phyloP scores from a whole-genome alignment of 2,797 vertebrate genomes.

The Tauraco hartlaubi region DNA sequence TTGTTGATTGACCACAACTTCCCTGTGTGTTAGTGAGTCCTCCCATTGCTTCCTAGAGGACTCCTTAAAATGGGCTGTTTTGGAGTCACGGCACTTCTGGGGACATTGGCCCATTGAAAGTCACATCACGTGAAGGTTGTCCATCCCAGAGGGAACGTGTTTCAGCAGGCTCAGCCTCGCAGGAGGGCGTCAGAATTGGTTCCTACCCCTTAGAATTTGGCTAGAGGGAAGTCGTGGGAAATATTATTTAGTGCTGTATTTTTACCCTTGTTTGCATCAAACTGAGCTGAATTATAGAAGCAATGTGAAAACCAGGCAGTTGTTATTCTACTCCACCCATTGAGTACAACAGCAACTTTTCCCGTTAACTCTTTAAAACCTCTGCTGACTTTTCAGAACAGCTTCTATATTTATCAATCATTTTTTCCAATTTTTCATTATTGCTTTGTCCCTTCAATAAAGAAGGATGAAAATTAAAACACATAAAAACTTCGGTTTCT shows the following conservation, averaged over 20 bases:
- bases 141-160: not conserved
- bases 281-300: not conserved
- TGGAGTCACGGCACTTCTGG: not conserved
- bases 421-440: conserved; percentile 10
- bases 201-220: not conserved
- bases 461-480: conserved; percentile 27
- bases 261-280: not conserved
- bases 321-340: not conserved
- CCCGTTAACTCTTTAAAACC: not conserved
- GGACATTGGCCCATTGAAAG: not conserved
- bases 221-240: not conserved
- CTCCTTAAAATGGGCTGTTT: not conserved
- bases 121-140: not conserved
- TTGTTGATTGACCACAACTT: not conserved
- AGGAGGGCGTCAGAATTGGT: rapidly evolving
- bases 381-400: not conserved
- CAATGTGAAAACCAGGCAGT: not conserved
- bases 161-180: rapidly evolving
- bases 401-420: not conserved
- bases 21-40: not conserved
- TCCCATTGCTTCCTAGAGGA: not conserved
- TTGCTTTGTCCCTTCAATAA: conserved; percentile 15
- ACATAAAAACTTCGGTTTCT: conserved; percentile 10
- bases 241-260: not conserved
- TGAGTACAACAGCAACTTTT: not conserved